Base-by-base conservation (phyloP, 2,888 invertebrate species). In the Gonocerus acuteangulatus region DNA sequence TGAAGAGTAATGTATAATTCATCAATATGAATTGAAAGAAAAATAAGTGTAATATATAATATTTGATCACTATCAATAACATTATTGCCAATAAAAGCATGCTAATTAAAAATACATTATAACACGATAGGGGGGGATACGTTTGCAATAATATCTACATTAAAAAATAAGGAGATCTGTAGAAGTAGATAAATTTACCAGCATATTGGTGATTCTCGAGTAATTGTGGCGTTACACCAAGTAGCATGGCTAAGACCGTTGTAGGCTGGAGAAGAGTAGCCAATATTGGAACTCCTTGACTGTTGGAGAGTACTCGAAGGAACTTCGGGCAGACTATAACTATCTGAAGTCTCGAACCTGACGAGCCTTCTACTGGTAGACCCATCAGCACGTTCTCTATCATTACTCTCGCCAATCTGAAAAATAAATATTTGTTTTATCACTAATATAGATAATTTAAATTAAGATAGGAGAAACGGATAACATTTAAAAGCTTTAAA, bases 271-370 rank as follows among this genome's bases (percentile, higher is more conserved):
- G 76, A 44, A 85, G 72, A 58, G 78, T 80, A 13, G 83, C 81
- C 27, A 83, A 74, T 47, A 74, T 74, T 1, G 75, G 73, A 18
- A 81, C 79, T 62, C 76, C 78, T 13, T 82, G 79, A 66, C 81
- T 72, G 39, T 60, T 45, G 7, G 64, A 42, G 13, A 67, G 66
- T 47, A 61, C 67, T 61, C 84, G 80, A 66, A 88, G 75, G 47
- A 91, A 79, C 56, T 81, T 80, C 0, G 90, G 90, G 70, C 90
- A 91, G 47, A 91, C 73, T 16, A 91, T 85, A 47, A 91, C 81
- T 62, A 91, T 84, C 73, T 90, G 89, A 42, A 91, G 75, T 63
- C 87, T 85, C 0, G 65, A 60, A 89, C 81, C 64, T 90, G 83
- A 73, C 89, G 89, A 48, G 89, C 76, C 65, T 87, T 86, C 1